Percentiles rank a stretch among this genome's conserved stretches.
Conservation (phyloP, 2,888 invertebrate species). For the Brachypalpus laphriformis region DNA sequence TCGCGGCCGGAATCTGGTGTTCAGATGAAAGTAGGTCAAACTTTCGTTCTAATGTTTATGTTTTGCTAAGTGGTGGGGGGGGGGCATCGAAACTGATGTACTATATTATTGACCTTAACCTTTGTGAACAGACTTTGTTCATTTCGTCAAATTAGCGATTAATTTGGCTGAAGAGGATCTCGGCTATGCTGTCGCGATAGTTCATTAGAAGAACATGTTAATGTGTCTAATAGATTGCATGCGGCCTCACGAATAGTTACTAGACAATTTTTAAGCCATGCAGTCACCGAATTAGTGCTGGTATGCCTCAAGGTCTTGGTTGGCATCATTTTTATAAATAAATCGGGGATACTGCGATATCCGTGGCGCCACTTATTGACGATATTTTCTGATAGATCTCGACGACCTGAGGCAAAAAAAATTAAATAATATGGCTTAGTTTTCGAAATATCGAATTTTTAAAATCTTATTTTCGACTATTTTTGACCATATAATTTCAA, state of each 20-base stretch:
- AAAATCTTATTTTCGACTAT: too few relatives aligned
- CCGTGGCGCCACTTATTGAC: too few relatives aligned
- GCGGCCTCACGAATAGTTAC: background rate
- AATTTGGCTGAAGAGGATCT: background rate
- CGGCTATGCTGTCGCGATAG: background rate
- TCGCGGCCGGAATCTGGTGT: background rate
- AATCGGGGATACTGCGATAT: too few relatives aligned
- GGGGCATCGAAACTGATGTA: conserved; percentile 9
- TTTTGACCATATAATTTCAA: too few relatives aligned
- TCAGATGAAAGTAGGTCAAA: conserved; percentile 27
- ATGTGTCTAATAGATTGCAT: background rate
- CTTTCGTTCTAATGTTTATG: conserved; percentile 22
- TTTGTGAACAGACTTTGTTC: background rate
- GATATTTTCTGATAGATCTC: too few relatives aligned
- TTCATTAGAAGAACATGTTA: background rate
- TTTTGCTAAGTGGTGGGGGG: background rate
- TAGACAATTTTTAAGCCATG: background rate
- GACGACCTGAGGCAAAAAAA: too few relatives aligned
- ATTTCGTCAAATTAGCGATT: conserved; percentile 7
- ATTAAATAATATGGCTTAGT: too few relatives aligned
- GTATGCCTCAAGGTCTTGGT: background rate
- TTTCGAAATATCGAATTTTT: too few relatives aligned
- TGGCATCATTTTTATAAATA: background rate
- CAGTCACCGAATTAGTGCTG: background rate
- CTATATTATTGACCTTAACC: conserved; percentile 38